phyloP scores from a whole-genome alignment of 2,888 invertebrate species.

The Phyllotreta cruciferae region DNA sequence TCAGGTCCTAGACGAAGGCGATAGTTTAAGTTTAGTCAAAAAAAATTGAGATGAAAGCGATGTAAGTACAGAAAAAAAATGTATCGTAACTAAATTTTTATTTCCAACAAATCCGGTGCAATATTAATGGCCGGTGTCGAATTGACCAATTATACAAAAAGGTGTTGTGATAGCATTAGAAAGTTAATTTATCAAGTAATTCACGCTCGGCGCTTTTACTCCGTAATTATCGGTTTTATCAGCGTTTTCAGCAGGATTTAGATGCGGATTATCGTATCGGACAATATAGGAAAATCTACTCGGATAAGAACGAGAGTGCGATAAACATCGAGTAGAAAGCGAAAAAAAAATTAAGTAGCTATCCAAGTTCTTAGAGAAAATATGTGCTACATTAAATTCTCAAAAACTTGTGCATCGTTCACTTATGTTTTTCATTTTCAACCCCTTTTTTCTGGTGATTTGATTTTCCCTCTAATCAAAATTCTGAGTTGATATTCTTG shows the following conservation, averaged over 20 bases:
- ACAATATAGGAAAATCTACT: slow-evolving; percentile 1
- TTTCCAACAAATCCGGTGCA: neutral
- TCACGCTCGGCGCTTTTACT: slow-evolving; percentile 15
- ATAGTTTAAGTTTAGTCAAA: slow-evolving; percentile 18
- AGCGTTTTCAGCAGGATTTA: slow-evolving; percentile 6
- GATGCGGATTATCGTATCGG: slow-evolving; percentile 3
- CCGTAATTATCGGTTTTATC: slow-evolving; percentile 10
- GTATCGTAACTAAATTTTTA: slow-evolving; percentile 9
- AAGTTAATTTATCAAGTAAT: slow-evolving; percentile 14
- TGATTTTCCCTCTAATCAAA: neutral
- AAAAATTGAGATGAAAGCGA: slow-evolving; percentile 21
- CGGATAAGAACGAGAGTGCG: no score
- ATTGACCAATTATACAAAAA: slow-evolving; percentile 1
- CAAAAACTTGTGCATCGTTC: neutral
- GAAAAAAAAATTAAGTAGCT: no score
- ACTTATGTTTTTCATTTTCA: slow-evolving; percentile 1
- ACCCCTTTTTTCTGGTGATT: neutral
- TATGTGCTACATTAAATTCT: no score
- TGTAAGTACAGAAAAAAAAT: slow-evolving; percentile 20
- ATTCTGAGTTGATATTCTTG: no score
- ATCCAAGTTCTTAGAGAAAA: no score
- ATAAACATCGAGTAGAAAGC: no score
- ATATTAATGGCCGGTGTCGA: neutral
- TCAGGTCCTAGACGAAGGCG: slow-evolving; percentile 28
- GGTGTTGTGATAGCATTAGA: slow-evolving; percentile 6